Evolutionary conservation across 2,888 invertebrate species (phyloP), one percentile per base, ranked within the genome.

Genomic region (Lasioglossum morio): DNA sequence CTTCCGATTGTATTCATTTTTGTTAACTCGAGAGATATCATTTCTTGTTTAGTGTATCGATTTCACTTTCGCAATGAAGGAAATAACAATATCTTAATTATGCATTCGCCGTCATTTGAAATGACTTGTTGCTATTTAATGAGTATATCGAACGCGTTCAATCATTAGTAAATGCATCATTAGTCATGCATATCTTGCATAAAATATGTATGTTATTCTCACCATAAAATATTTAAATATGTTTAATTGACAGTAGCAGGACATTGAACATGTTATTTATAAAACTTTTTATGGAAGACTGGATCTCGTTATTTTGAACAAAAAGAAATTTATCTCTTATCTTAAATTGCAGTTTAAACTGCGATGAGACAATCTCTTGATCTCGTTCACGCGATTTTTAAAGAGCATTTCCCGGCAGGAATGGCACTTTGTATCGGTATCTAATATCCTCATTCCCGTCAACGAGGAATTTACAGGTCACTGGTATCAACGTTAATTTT

Each of bases 1-100:
- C n/a, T 57, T n/a, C n/a, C 23, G 53, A 57, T 10, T 23, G 23
- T 53, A 23, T 23, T n/a, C 12, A 12, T 57, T n/a, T n/a, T 10
- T n/a, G n/a, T n/a, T n/a, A 23, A n/a, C 4, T 10, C n/a, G 23
- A 1, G 23, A 2, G 57, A n/a, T n/a, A n/a, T n/a, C 0, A 23
- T n/a, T 10, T n/a, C 10, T 12, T 4, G 12, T 57, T 57, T 12
- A 12, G 4, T n/a, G 12, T n/a, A 57, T 57, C 57, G 57, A n/a
- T 57, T 12, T 12, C 12, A n/a, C 8, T 2, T 2, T 3, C 23
- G 23, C 23, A 10, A 3, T 23, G 23, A 0, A 1, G 57, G n/a
- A n/a, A n/a, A n/a, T 57, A 57, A 57, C n/a, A n/a, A 57, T 57
- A n/a, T 12, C n/a, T 57, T 57, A n/a, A 57, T 57, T 57, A 53